phyloP scores from a whole-genome alignment of 2,797 vertebrate genomes.

The Netta rufina region DNA sequence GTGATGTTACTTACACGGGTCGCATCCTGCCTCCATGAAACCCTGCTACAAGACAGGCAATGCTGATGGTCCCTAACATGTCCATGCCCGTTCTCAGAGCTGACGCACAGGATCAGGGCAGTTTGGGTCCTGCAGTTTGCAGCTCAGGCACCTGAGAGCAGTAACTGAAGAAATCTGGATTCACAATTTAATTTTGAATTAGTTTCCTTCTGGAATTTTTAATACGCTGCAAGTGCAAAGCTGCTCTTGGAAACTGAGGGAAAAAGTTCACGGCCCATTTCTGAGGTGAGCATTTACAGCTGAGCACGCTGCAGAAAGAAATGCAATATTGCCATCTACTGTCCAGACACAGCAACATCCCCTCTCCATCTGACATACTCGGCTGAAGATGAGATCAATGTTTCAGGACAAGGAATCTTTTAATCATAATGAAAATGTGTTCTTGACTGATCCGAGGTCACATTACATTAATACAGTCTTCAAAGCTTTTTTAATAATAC shows the following conservation, averaged over 20 bases:
- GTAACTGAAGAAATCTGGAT: neutral
- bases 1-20: neutral
- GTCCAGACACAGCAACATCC: neutral
- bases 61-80: neutral
- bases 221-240: neutral
- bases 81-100: neutral
- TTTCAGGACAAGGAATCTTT: constrained; percentile 55
- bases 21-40: neutral
- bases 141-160: neutral
- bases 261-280: constrained; percentile 2
- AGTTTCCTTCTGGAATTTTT: constrained; percentile 5
- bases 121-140: neutral
- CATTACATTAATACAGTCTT: constrained; percentile 39
- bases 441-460: constrained; percentile 33
- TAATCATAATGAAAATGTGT: constrained; percentile 51
- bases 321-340: constrained; percentile 77
- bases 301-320: neutral
- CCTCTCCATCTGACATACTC: neutral
- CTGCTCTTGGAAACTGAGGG: neutral
- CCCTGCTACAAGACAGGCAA: neutral
- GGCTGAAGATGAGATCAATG: constrained; percentile 22
- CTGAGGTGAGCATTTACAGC: constrained; percentile 27
- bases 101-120: neutral
- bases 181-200: neutral
- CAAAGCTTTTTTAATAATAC: constrained; percentile 42